phyloP scores from a whole-genome alignment of 1,140 invertebrate genomes.

The Lutraria rhynchaena region DNA sequence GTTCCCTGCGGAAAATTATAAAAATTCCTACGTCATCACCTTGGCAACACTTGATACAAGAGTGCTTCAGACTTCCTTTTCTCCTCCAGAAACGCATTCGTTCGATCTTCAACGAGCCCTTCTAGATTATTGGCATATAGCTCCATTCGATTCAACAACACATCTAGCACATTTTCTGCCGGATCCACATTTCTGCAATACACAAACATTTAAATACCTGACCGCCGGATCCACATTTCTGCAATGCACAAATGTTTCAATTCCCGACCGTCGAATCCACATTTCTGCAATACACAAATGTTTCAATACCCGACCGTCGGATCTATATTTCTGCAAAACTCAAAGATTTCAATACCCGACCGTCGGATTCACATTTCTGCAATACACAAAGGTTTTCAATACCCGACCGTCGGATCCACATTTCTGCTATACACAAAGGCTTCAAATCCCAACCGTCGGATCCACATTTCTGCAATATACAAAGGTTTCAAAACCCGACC shows the following conservation, averaged over 20 bases:
- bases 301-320: too few species aligned
- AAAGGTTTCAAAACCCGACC: not conserved
- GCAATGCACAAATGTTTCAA: too few species aligned
- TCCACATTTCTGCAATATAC: constrained; percentile 1
- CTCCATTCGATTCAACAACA: constrained; percentile 96
- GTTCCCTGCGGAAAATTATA: not conserved
- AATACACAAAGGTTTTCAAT: too few species aligned
- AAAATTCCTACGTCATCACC: constrained; percentile 83
- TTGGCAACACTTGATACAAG: constrained; percentile 95
- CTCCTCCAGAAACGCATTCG: constrained; percentile 93
- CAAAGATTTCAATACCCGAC: too few species aligned
- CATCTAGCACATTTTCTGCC: constrained; percentile 86
- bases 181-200: constrained; percentile 4
- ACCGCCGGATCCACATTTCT: too few species aligned
- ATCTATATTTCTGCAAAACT: not conserved
- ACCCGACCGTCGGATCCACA: too few species aligned
- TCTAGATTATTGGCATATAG: constrained; percentile 98
- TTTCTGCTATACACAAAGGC: too few species aligned
- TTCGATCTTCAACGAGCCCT: constrained; percentile 94
- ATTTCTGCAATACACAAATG: too few species aligned
- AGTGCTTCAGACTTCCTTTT: constrained; percentile 96
- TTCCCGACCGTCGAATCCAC: too few species aligned
- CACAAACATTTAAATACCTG: not conserved
- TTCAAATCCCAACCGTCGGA: too few species aligned
- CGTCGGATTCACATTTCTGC: too few species aligned